A percentile compares a stretch with the other conserved stretches of the same genome.
These are phyloP conservation scores for Mustela nigripes DNA, from an alignment of 2,113 vertebrate species.

Conservation along the genomic window DNA sequence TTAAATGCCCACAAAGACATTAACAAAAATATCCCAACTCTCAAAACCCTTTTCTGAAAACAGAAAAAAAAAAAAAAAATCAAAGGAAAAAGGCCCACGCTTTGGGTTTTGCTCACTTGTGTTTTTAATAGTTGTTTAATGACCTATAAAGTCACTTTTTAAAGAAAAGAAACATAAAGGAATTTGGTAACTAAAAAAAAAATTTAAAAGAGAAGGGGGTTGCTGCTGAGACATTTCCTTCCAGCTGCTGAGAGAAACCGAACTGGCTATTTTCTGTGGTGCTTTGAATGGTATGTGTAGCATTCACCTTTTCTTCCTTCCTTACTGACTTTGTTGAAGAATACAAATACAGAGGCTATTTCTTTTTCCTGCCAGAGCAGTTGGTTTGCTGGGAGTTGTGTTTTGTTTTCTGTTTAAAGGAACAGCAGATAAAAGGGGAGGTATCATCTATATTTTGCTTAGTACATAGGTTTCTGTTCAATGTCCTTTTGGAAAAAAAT, in stretches of 20 bases:
- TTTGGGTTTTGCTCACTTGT: slow-evolving; percentile 84
- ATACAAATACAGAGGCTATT: background rate
- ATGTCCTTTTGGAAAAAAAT: background rate
- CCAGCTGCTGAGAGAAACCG: slow-evolving; percentile 80
- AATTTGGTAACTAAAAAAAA: slow-evolving; percentile 83
- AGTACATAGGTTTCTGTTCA: slow-evolving; percentile 57
- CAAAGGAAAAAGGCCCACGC: slow-evolving; percentile 83
- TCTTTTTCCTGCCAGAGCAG: slow-evolving; percentile 65
- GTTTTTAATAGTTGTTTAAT: slow-evolving; percentile 88
- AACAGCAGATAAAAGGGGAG: slow-evolving; percentile 37
- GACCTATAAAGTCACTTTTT: slow-evolving; percentile 87
- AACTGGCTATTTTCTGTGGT: slow-evolving; percentile 69
- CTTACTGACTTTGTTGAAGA: background rate
- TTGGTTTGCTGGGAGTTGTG: slow-evolving; percentile 62
- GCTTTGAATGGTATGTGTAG: slow-evolving; percentile 56
- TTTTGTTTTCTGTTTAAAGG: slow-evolving; percentile 68
- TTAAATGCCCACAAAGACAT: slow-evolving; percentile 85
- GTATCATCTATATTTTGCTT: slow-evolving; percentile 59
- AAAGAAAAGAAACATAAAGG: slow-evolving; percentile 84
- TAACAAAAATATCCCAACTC: slow-evolving; percentile 83
- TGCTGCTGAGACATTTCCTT: slow-evolving; percentile 74
- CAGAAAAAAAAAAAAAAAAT: slow-evolving; percentile 60
- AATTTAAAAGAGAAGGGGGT: background rate
- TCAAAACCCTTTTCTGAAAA: slow-evolving; percentile 83
- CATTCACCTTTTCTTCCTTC: slow-evolving; percentile 75